phyloP scores from a whole-genome alignment of 2,797 vertebrate genomes.

The Halcyon badia region DNA sequence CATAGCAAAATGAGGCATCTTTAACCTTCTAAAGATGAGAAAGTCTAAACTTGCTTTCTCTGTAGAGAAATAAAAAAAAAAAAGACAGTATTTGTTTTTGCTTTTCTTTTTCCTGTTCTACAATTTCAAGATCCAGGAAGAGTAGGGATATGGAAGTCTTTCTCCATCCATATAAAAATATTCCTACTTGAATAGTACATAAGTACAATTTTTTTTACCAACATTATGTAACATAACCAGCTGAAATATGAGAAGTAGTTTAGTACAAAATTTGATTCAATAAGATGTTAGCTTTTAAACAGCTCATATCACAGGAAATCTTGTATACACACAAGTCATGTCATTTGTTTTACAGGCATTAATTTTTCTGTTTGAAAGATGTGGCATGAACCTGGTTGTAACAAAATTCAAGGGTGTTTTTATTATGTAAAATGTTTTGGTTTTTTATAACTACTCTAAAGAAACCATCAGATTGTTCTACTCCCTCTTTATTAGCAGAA shows the following conservation, averaged over 20 bases:
- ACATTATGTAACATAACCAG: not conserved
- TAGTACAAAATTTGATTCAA: not conserved
- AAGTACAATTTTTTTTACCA: not conserved
- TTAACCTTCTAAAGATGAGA: not conserved
- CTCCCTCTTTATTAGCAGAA: not conserved
- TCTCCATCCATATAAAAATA: not conserved
- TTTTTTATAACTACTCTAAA: not conserved
- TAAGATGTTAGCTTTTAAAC: not conserved
- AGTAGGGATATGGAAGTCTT: not conserved
- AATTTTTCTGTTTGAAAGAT: not conserved
- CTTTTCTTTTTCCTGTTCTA: not conserved
- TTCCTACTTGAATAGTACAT: not conserved
- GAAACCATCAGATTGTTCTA: not conserved
- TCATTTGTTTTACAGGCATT: not conserved
- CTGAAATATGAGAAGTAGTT: not conserved
- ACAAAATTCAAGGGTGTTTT: not conserved
- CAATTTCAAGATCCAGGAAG: not conserved
- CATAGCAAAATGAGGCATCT: not conserved
- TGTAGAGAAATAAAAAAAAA: not conserved
- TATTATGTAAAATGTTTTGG: not conserved
- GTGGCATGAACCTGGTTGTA: not conserved
- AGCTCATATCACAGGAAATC: not conserved
- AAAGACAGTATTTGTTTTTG: not conserved
- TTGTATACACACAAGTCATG: accelerated
- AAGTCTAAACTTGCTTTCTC: not conserved